phyloP scores from a whole-genome alignment of 2,888 invertebrate genomes.

The Amblyjoppa proteus region DNA sequence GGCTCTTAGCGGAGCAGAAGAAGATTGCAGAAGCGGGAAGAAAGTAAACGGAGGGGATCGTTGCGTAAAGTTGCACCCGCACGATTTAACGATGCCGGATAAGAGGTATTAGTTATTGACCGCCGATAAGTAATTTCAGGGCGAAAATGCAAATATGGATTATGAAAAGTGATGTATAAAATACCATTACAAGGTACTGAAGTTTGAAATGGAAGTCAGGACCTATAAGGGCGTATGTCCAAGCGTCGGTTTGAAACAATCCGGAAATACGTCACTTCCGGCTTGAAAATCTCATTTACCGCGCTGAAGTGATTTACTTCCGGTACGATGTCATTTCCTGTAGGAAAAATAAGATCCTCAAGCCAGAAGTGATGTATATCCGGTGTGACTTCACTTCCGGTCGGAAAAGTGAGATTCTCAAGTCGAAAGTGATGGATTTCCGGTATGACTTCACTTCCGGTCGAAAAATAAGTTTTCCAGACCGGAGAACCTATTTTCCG shows the following conservation, averaged over 20 bases:
- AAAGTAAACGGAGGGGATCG: slow-evolving; percentile 32
- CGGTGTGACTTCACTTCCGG: too few relatives aligned
- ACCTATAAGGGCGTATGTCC: too few relatives aligned
- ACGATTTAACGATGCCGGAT: not conserved
- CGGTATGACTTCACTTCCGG: too few relatives aligned
- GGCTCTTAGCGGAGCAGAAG: slow-evolving; percentile 22
- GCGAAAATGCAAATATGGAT: not conserved
- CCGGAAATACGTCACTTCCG: too few relatives aligned
- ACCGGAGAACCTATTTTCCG: not conserved
- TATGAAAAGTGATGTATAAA: not conserved
- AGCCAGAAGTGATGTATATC: too few relatives aligned
- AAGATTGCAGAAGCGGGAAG: slow-evolving; percentile 22
- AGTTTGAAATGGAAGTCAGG: too few relatives aligned
- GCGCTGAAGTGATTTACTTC: too few relatives aligned
- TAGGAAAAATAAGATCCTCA: not conserved
- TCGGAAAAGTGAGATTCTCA: too few relatives aligned
- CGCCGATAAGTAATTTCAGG: not conserved
- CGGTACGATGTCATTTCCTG: too few relatives aligned
- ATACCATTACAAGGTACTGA: too few relatives aligned
- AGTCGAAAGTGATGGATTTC: too few relatives aligned
- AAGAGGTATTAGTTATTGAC: not conserved
- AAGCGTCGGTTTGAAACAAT: not conserved
- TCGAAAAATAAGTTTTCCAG: not conserved
- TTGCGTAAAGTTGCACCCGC: slow-evolving; percentile 24
- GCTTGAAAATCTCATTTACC: too few relatives aligned